These are phyloP conservation scores for Papilio polyxenes DNA, from an alignment of 1,140 invertebrate genomes.

Conservation along the genomic window DNA sequence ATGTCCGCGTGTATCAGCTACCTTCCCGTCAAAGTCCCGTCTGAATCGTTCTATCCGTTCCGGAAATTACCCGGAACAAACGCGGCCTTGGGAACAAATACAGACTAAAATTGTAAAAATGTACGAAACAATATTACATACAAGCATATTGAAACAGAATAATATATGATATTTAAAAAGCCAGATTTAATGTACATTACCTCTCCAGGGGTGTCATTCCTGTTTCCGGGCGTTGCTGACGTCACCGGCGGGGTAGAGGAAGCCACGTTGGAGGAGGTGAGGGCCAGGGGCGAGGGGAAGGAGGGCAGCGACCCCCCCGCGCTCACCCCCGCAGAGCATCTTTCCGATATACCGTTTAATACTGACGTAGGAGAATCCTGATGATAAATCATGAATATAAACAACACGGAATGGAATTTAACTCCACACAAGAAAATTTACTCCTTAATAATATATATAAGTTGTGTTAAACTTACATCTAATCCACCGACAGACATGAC, in stretches of 20 bases:
- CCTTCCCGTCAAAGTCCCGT: too few species aligned
- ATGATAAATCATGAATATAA: slow-evolving; percentile 10
- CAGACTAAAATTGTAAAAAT: too few species aligned
- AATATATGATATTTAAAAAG: too few species aligned
- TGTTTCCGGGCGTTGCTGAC: background rate
- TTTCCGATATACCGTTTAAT: slow-evolving; percentile 50
- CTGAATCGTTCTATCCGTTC: too few species aligned
- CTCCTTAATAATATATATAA: background rate
- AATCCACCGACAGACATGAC: slow-evolving; percentile 71
- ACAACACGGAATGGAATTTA: background rate
- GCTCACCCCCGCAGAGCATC: background rate
- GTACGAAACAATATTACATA: too few species aligned
- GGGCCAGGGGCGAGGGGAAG: slow-evolving; percentile 14
- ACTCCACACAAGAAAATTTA: too few species aligned
- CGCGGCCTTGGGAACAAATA: too few species aligned
- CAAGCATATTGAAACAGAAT: too few species aligned
- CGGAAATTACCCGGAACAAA: too few species aligned
- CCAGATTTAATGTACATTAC: background rate
- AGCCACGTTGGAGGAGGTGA: slow-evolving; percentile 5
- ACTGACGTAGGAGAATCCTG: slow-evolving; percentile 42
- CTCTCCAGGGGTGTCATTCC: slow-evolving; percentile 36
- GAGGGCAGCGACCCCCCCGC: slow-evolving; percentile 16
- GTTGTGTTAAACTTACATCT: slow-evolving; percentile 57
- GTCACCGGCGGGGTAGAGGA: background rate
- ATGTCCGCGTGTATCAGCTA: too few species aligned